phyloP scores from a whole-genome alignment of 2,797 vertebrate genomes.

The Mionectes olivaceus region DNA sequence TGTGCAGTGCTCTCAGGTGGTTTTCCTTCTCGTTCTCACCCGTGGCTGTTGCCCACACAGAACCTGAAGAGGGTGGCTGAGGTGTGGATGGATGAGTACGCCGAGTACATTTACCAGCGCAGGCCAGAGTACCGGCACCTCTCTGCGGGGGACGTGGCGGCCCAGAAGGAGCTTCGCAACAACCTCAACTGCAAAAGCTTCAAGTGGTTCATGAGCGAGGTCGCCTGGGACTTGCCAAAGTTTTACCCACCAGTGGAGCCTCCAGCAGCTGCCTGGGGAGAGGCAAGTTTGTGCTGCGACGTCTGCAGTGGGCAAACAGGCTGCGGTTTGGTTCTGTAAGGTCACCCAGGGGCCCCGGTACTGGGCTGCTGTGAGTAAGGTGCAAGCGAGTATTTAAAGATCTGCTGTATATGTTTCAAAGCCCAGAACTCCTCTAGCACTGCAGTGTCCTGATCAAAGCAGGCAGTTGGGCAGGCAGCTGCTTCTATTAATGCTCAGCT shows the following conservation, averaged over 20 bases:
- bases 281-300: slow-evolving; percentile 80
- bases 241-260: slow-evolving; percentile 97
- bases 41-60: slow-evolving; percentile 70
- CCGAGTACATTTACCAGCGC: slow-evolving; percentile 94
- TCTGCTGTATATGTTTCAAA: neutral
- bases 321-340: fast-evolving
- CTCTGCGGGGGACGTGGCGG: slow-evolving; percentile 88
- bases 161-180: slow-evolving; percentile 91
- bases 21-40: neutral
- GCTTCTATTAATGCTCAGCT: neutral
- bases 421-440: neutral
- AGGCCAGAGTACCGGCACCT: slow-evolving; percentile 96
- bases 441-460: neutral
- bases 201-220: slow-evolving; percentile 95
- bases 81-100: slow-evolving; percentile 98
- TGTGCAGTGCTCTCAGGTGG: neutral
- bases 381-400: neutral
- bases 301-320: neutral
- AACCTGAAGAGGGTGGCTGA: slow-evolving; percentile 97
- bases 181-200: slow-evolving; percentile 91
- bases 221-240: slow-evolving; percentile 96
- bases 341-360: neutral
- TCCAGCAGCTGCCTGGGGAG: slow-evolving; percentile 94
- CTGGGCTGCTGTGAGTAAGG: neutral
- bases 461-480: neutral